Base-by-base conservation (phyloP, 2,797 vertebrate genomes). In the Sebastes cheni region DNA sequence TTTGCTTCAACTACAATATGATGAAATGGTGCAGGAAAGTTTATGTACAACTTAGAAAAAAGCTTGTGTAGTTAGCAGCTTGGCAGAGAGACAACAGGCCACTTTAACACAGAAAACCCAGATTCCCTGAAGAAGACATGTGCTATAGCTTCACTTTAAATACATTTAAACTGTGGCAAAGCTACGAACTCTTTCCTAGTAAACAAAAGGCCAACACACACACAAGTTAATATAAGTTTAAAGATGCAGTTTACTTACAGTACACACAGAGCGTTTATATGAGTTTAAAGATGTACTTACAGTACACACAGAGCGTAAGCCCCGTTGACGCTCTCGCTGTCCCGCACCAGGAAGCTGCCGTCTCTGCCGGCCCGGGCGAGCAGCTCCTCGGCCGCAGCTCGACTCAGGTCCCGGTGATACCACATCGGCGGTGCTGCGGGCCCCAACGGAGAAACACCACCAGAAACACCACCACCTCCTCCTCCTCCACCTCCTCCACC, bases 341-440 rank as follows among this genome's bases (percentile, higher is more conserved):
- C 98, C 90, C 98, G 97, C 89, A 99, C 98, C 95, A 99, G 95
- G 95, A 98, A 99, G 95, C 97, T 98, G 79, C 97, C 98, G 88
- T 98, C 98, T 59, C 97, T 95, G 67, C 97, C 97, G 58, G 97
- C 97, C 54, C 97, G 94, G 56, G 97, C 98, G 83, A 99, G 94
- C 79, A 97, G 93, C 92, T 99, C 98, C 94, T 99, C 97, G 82
- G 98, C 97, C 5, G 97, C 97, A 0, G 97, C 97, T 67, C 98
- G 97, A 93, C 98, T 99, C 91, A 99, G 95, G 89, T 98, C 98
- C 77, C 97, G 97, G 95, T 99, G 98, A 92, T 98, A 98, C 97
- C 97, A 98, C 81, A 95, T 94, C 72, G 96, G 96, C 65, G 96
- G 95, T 18, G 94, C 93, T 18, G 94, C 93, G 91, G 91, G 93